Conservation (phyloP, 1,140 invertebrate genomes). For the Halesus radiatus region DNA sequence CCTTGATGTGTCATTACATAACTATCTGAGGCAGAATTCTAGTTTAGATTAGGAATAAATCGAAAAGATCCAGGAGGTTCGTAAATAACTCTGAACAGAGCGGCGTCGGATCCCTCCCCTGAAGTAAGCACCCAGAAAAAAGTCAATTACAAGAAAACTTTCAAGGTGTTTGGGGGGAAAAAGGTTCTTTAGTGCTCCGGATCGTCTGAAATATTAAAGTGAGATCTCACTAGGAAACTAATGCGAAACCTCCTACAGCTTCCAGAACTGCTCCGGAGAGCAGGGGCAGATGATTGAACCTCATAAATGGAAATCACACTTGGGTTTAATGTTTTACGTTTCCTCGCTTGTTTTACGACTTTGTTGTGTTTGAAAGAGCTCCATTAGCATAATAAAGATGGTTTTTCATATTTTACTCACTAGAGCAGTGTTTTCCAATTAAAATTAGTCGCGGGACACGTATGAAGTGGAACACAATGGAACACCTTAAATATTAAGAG, state of each 20-base stretch:
- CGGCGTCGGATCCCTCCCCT: background rate
- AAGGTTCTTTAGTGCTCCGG: background rate
- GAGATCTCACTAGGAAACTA: constrained; percentile 11
- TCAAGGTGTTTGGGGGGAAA: background rate
- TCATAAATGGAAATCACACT: too few relatives aligned
- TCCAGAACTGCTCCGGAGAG: background rate
- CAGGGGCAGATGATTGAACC: background rate
- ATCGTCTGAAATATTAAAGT: constrained; percentile 10
- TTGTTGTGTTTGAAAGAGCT: too few relatives aligned
- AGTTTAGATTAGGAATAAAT: background rate
- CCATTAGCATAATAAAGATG: too few relatives aligned
- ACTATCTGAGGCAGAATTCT: background rate
- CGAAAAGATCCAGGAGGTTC: background rate
- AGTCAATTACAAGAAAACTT: constrained; percentile 14
- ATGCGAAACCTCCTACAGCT: background rate
- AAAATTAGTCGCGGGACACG: too few relatives aligned
- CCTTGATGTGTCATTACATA: too few relatives aligned
- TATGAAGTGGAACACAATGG: too few relatives aligned
- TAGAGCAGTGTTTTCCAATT: too few relatives aligned
- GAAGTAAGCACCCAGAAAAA: background rate
- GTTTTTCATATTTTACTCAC: too few relatives aligned
- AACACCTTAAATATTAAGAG: too few relatives aligned
- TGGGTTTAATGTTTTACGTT: too few relatives aligned
- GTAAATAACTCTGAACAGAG: background rate
- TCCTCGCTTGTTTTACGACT: too few relatives aligned